Conservation (phyloP, 2,888 invertebrate genomes). For the Dyspetes luteomarginatus region DNA sequence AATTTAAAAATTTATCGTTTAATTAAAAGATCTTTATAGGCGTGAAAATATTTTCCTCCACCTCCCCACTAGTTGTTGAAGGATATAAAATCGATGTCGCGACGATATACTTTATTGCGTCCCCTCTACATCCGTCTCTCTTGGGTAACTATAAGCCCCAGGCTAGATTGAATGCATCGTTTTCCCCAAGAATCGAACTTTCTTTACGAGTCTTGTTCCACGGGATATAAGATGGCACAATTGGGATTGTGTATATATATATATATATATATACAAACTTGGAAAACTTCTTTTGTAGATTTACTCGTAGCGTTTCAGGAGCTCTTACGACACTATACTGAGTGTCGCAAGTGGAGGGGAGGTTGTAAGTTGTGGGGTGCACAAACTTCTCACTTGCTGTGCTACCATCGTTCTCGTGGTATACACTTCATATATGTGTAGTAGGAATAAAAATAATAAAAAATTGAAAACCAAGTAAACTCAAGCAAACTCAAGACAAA, state of each 20-base stretch:
- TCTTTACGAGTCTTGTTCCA: conserved; percentile 55
- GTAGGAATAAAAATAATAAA: background rate
- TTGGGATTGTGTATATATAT: background rate
- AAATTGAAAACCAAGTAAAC: background rate
- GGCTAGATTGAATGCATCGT: conserved; percentile 56
- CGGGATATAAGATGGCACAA: conserved; percentile 1
- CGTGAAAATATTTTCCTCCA: no score
- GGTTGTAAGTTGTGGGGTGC: conserved; percentile 30
- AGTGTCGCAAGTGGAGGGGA: background rate
- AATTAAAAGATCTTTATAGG: background rate
- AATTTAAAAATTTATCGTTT: background rate
- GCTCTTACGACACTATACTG: conserved; percentile 38
- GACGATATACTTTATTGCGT: background rate
- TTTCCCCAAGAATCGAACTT: conserved; percentile 53
- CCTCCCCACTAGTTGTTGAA: background rate
- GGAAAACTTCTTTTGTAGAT: conserved; percentile 56
- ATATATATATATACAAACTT: conserved; percentile 1
- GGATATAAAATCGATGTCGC: background rate
- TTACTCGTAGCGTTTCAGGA: conserved; percentile 42
- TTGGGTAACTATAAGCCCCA: background rate
- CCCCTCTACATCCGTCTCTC: conserved; percentile 21
- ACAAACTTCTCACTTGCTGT: conserved; percentile 29
- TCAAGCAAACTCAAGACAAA: background rate
- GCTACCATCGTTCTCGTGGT: conserved; percentile 6
- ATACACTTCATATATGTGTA: conserved; percentile 7